phyloP scores from a whole-genome alignment of 2,797 vertebrate genomes.

The Loris lydekkerianus region DNA sequence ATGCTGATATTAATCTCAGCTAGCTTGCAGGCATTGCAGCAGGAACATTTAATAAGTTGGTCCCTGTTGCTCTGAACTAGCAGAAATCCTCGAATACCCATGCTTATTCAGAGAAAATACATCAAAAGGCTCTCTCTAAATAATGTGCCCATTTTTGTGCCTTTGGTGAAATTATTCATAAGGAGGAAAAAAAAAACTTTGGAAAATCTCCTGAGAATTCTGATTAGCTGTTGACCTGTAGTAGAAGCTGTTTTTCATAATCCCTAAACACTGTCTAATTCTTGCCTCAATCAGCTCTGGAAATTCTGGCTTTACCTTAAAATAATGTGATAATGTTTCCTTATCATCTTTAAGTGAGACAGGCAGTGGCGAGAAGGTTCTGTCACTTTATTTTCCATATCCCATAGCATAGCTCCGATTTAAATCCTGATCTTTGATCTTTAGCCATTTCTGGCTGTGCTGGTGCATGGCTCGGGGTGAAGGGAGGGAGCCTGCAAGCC shows the following conservation, averaged over 20 bases:
- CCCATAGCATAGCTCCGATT: conserved; percentile 85
- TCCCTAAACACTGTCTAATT: conserved; percentile 93
- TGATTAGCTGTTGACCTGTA: conserved; percentile 99
- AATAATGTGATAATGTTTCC: conserved; percentile 93
- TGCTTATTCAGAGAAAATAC: conserved; percentile 96
- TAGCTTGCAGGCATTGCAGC: conserved; percentile 99
- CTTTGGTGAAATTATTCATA: conserved; percentile 99
- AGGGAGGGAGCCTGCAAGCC: neutral
- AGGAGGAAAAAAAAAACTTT: conserved; percentile 93
- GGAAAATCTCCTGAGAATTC: conserved; percentile 96
- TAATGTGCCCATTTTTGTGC: conserved; percentile 95
- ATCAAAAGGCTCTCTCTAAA: conserved; percentile 98
- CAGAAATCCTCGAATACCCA: conserved; percentile 98
- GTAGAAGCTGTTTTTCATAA: conserved; percentile 95
- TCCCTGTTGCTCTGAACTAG: conserved; percentile 97
- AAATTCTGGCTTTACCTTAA: conserved; percentile 92
- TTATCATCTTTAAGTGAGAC: conserved; percentile 90
- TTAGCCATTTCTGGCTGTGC: conserved; percentile 84
- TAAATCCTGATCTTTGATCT: conserved; percentile 89
- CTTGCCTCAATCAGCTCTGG: conserved; percentile 91
- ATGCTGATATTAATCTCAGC: conserved; percentile 99
- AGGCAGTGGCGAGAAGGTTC: conserved; percentile 89
- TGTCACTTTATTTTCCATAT: conserved; percentile 86
- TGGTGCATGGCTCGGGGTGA: conserved; percentile 55
- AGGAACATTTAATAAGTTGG: conserved; percentile 99